Evolutionary conservation across 37 sponge, comb jelly and placozoan species (phyloP).

Genomic region (Eunapius fragilis): DNA sequence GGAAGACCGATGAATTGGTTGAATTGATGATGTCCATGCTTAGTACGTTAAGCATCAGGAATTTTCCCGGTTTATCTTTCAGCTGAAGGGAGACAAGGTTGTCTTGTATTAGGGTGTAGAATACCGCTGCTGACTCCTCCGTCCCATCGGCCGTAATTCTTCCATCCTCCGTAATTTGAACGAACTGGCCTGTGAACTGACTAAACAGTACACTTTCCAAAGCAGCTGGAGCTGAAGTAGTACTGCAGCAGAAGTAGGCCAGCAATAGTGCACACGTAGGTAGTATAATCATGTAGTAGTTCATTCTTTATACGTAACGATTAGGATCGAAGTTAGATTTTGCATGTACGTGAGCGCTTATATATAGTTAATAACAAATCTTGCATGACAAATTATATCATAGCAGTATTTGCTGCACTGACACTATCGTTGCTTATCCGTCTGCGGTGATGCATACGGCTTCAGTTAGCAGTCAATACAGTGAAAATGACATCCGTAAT

Average conservation of each 20-base stretch:
- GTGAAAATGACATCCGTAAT: no score
- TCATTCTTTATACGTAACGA: neutral
- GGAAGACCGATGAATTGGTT: neutral
- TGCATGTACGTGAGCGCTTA: no score
- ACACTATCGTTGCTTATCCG: no score
- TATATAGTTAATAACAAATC: no score
- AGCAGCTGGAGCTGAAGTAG: neutral
- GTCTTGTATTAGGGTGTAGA: neutral
- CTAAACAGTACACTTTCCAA: neutral
- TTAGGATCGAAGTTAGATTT: no score
- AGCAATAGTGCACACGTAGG: neutral
- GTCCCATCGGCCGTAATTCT: neutral
- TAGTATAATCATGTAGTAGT: neutral
- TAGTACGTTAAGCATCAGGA: neutral
- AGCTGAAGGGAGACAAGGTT: neutral
- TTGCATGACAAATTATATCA: no score
- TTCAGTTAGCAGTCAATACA: no score
- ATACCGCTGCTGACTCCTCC: neutral
- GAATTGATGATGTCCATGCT: neutral
- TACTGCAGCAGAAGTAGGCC: neutral
- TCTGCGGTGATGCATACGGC: no score
- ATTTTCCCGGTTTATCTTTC: neutral
- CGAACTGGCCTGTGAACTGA: neutral
- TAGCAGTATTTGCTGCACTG: no score
- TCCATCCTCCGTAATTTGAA: neutral